Evolutionary conservation across 2,888 invertebrate species (phyloP).

Genomic region (Tolmerus cingulatus): DNA sequence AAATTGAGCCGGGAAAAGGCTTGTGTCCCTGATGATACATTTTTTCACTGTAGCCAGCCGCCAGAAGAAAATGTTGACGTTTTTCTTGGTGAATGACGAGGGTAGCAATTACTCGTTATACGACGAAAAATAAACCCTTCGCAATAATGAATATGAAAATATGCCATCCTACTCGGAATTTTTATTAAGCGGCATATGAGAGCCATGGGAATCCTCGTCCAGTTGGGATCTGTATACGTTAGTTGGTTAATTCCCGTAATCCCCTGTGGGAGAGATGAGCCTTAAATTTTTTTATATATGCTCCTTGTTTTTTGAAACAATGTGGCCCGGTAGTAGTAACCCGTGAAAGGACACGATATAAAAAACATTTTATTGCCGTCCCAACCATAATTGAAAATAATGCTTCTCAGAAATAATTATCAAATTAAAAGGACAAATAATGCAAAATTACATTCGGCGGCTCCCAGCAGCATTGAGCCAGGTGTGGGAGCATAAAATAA

Average conservation of each 20-base stretch:
- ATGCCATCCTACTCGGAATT: background rate
- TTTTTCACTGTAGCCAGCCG: background rate
- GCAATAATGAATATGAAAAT: background rate
- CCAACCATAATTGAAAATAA: background rate
- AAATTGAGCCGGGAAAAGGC: background rate
- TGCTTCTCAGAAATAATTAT: background rate
- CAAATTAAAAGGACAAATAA: background rate
- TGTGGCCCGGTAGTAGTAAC: background rate
- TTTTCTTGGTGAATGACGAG: background rate
- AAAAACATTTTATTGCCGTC: background rate
- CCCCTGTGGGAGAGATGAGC: background rate
- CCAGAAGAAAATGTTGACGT: background rate
- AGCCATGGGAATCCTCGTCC: background rate
- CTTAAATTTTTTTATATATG: background rate
- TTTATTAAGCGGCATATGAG: background rate
- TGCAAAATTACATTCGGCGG: background rate
- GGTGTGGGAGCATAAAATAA: background rate
- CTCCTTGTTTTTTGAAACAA: background rate
- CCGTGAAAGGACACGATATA: background rate
- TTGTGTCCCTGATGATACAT: background rate
- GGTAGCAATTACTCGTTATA: background rate
- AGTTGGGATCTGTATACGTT: background rate
- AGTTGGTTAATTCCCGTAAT: background rate
- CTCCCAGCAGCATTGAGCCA: background rate
- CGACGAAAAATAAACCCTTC: background rate